A percentile compares a stretch with the other conserved stretches of the same genome.
These are phyloP conservation scores for Lumbricus terrestris DNA, from an alignment of 2,888 invertebrate species.

Conservation along the genomic window DNA sequence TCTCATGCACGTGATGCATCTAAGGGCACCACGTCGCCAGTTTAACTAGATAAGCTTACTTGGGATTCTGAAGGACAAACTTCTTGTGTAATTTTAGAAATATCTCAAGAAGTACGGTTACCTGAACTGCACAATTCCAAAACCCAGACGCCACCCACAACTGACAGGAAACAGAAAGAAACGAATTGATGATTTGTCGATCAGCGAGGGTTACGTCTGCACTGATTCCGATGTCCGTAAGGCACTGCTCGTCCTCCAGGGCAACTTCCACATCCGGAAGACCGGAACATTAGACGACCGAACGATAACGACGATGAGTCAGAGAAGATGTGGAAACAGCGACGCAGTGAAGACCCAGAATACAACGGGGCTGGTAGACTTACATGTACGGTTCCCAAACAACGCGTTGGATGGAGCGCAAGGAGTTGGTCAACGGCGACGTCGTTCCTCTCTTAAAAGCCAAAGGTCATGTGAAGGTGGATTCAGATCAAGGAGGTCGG, in stretches of 20 bases:
- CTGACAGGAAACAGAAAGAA: background rate
- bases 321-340: slow-evolving; percentile 37
- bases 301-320: slow-evolving; percentile 32
- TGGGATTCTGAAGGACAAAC: too few relatives aligned
- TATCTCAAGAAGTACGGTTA: background rate
- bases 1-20: too few relatives aligned
- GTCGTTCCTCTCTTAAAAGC: background rate
- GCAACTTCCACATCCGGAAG: slow-evolving; percentile 25
- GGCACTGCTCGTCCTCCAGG: slow-evolving; percentile 31
- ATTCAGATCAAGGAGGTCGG: background rate
- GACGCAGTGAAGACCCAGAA: slow-evolving; percentile 21
- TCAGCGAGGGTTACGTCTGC: slow-evolving; percentile 19
- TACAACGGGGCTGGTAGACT: background rate
- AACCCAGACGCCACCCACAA: background rate
- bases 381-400: background rate
- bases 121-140: background rate
- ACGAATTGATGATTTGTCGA: background rate
- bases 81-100: background rate
- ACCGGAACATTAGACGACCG: slow-evolving; percentile 33
- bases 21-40: too few relatives aligned
- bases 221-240: slow-evolving; percentile 22
- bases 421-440: background rate
- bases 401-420: background rate
- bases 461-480: background rate
- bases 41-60: too few relatives aligned